phyloP scores from a whole-genome alignment of 2,888 invertebrate species.

The Linyphia triangularis region DNA sequence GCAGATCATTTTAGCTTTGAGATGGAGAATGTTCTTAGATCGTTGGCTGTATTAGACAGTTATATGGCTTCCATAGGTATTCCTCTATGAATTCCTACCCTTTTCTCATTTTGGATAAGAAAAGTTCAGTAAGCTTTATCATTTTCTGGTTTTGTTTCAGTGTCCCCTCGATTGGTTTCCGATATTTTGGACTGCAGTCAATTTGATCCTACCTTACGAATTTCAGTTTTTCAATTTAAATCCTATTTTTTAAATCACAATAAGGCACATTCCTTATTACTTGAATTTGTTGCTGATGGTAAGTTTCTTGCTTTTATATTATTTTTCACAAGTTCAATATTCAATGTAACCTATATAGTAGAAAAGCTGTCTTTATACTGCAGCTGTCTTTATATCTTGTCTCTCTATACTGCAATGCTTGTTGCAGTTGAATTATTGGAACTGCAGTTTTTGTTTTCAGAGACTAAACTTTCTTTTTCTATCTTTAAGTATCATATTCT shows the following conservation, averaged over 20 bases:
- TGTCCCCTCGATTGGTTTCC: conserved; percentile 45
- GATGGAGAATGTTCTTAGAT: conserved; percentile 62
- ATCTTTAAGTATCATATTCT: too few relatives aligned
- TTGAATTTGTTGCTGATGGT: conserved; percentile 66
- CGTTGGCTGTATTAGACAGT: conserved; percentile 53
- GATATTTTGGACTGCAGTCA: conserved; percentile 48
- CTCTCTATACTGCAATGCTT: too few relatives aligned
- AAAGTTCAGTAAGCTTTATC: background rate
- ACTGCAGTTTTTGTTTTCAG: too few relatives aligned
- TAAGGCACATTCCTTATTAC: conserved; percentile 31
- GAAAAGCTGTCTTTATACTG: too few relatives aligned
- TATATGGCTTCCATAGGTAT: conserved; percentile 69
- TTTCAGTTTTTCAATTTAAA: conserved; percentile 64
- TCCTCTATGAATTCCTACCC: background rate
- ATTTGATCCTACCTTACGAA: conserved; percentile 30
- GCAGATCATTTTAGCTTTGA: conserved; percentile 52
- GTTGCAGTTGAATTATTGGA: too few relatives aligned
- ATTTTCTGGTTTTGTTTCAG: conserved; percentile 31
- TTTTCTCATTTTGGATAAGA: background rate
- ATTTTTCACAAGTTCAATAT: too few relatives aligned
- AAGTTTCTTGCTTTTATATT: conserved; percentile 15
- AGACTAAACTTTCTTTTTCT: too few relatives aligned
- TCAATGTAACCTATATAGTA: too few relatives aligned
- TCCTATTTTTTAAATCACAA: conserved; percentile 23
- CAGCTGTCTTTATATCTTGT: too few relatives aligned